A percentile compares a stretch with the other conserved stretches of the same genome.
phyloP scores from a whole-genome alignment of 2,113 vertebrate species.

The Psilopogon haemacephalus region DNA sequence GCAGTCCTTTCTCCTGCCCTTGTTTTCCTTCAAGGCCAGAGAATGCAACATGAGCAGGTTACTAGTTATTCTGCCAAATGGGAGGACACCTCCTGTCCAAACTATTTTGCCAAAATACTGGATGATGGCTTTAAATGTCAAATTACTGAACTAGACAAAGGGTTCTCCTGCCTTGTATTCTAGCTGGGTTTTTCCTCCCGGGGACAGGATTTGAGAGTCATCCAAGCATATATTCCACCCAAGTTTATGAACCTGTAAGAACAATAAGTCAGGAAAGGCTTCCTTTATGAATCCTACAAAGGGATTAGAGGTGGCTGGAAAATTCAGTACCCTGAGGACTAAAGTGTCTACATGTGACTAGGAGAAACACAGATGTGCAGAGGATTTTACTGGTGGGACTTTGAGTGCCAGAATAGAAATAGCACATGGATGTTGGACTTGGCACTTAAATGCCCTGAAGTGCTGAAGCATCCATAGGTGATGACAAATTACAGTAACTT shows the following conservation, averaged over 20 bases:
- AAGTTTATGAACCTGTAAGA: neutral
- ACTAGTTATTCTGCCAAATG: neutral
- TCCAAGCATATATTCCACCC: neutral
- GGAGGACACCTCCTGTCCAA: neutral
- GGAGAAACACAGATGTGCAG: fast-evolving
- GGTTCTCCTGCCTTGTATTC: neutral
- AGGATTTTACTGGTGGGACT: neutral
- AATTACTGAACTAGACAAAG: neutral
- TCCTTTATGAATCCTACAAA: neutral
- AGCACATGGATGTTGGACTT: neutral
- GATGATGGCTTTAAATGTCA: neutral
- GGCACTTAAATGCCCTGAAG: neutral
- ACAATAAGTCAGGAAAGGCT: neutral
- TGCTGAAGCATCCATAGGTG: neutral
- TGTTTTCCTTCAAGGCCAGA: neutral
- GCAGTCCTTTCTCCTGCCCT: neutral
- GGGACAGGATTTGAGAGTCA: neutral
- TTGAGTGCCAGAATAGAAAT: neutral
- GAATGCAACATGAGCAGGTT: neutral
- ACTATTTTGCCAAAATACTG: neutral
- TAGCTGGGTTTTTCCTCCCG: neutral
- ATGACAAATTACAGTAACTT: neutral
- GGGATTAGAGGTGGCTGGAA: neutral
- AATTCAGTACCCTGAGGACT: neutral
- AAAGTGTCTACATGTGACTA: neutral